Evolutionary conservation across 2,888 invertebrate genomes (phyloP).

Genomic region (Acholoe squamosa): DNA sequence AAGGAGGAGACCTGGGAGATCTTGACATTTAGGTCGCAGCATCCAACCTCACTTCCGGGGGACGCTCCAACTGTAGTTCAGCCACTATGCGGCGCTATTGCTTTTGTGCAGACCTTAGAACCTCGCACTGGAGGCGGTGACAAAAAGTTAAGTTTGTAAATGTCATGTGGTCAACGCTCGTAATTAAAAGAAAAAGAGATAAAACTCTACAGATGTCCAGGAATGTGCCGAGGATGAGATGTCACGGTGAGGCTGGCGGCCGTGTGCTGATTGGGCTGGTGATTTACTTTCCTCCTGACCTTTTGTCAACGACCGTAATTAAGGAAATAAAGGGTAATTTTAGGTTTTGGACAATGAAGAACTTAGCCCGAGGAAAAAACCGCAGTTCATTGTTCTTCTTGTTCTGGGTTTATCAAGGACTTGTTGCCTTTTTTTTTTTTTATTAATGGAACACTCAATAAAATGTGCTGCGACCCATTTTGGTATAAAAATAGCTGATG

Average conservation of each 20-base stretch:
- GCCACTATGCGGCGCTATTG: neutral
- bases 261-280: neutral
- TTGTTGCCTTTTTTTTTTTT: neutral
- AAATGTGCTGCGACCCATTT: neutral
- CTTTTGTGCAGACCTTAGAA: neutral
- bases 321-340: neutral
- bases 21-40: neutral
- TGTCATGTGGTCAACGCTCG: constrained; percentile 7
- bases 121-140: neutral
- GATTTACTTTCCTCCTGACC: constrained; percentile 15
- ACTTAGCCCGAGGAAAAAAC: neutral
- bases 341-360: constrained; percentile 34
- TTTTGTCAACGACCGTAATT: neutral
- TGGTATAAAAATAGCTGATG: neutral
- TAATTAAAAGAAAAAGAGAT: neutral
- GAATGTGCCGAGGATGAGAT: neutral
- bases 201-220: neutral
- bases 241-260: neutral
- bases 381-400: constrained; percentile 8
- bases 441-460: neutral
- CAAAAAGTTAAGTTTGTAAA: neutral
- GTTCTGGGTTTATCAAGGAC: neutral
- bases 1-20: neutral
- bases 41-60: neutral
- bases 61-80: too few relatives aligned